phyloP scores from a whole-genome alignment of 2,113 vertebrate species.

The Dicaeum eximium region DNA sequence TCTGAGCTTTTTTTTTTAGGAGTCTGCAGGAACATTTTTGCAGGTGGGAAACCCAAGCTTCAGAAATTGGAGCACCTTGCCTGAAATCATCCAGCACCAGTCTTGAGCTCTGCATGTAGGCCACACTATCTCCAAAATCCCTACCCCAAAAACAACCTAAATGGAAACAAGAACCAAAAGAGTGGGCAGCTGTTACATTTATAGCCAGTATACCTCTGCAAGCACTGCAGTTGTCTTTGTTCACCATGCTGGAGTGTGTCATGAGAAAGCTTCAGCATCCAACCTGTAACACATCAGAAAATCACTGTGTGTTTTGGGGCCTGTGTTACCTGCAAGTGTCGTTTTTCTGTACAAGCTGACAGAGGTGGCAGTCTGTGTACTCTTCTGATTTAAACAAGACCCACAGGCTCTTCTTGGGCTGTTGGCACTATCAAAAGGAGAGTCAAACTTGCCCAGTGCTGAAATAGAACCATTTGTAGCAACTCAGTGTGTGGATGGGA shows the following conservation, averaged over 20 bases:
- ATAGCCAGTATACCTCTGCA: neutral
- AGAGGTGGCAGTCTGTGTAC: neutral
- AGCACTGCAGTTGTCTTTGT: neutral
- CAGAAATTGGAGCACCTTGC: neutral
- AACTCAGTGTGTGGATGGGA: accelerated
- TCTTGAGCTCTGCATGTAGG: neutral
- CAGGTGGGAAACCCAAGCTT: neutral
- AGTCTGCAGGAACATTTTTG: neutral
- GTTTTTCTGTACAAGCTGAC: neutral
- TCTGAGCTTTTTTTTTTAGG: neutral
- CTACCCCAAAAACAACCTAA: neutral
- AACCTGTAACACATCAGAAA: neutral
- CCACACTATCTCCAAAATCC: neutral
- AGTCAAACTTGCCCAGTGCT: neutral
- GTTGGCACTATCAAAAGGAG: accelerated
- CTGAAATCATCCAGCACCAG: neutral
- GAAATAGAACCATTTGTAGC: neutral
- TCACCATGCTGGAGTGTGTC: accelerated
- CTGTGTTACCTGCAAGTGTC: accelerated
- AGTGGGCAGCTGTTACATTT: neutral
- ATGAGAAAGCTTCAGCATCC: neutral
- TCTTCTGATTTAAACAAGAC: neutral
- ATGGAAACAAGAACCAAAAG: neutral
- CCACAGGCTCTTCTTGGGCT: neutral
- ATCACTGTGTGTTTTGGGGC: neutral